A percentile compares a stretch with the other conserved stretches of the same genome.
These are phyloP conservation scores for Dromococcyx pavoninus DNA, from an alignment of 2,797 vertebrate species.

Conservation along the genomic window DNA sequence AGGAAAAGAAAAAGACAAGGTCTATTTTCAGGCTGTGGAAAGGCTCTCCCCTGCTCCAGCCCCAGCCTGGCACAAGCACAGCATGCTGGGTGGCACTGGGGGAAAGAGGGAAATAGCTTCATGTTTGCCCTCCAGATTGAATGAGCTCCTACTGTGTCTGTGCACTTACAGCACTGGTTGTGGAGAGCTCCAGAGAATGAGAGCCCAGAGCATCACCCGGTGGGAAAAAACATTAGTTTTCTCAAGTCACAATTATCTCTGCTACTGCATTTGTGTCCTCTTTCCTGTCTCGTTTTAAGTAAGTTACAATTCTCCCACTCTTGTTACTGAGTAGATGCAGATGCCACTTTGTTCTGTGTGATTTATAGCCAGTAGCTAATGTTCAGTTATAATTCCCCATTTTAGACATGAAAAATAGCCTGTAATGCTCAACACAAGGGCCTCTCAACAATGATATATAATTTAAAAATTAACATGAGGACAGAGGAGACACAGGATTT, in stretches of 20 bases:
- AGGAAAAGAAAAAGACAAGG: background rate
- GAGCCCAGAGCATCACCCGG: background rate
- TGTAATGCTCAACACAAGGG: constrained; percentile 62
- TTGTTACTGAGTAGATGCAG: constrained; percentile 13
- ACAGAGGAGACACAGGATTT: constrained; percentile 65
- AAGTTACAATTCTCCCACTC: constrained; percentile 31
- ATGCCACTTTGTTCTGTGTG: constrained; percentile 20
- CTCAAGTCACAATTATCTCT: background rate
- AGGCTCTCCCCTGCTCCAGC: background rate
- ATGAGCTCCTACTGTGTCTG: background rate
- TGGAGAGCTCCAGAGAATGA: background rate
- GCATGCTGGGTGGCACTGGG: background rate
- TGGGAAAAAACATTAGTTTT: background rate
- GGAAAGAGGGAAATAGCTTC: background rate
- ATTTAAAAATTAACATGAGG: constrained; percentile 79
- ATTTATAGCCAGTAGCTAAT: constrained; percentile 60
- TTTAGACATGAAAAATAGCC: constrained; percentile 72
- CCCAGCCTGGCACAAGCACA: fast-evolving
- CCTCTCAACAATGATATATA: constrained; percentile 74
- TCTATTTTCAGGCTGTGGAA: background rate
- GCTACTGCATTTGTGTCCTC: background rate
- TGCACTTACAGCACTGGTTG: background rate
- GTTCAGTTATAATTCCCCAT: constrained; percentile 71
- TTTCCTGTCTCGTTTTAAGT: background rate
- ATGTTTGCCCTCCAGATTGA: fast-evolving